Evolutionary conservation across 2,888 invertebrate genomes (phyloP).

Genomic region (Sinhomidia bicolor): DNA sequence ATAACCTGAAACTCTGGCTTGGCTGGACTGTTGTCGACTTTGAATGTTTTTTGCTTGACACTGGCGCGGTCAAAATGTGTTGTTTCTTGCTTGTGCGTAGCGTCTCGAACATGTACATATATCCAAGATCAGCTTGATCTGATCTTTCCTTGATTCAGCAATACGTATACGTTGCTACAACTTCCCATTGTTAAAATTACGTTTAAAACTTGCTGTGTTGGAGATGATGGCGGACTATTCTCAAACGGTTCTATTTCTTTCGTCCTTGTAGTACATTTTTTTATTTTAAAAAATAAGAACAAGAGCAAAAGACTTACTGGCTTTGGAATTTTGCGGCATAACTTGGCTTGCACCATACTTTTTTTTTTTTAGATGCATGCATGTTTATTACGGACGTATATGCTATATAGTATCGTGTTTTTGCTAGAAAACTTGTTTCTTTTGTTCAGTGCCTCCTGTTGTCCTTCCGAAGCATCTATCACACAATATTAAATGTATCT

Average conservation of each 20-base stretch:
- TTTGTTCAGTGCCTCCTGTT: neutral
- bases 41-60: constrained; percentile 11
- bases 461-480: neutral
- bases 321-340: neutral
- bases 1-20: neutral
- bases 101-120: too few relatives aligned
- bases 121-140: constrained; percentile 17
- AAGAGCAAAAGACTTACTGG: neutral
- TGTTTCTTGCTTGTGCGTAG: neutral
- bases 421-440: neutral
- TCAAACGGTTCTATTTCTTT: neutral
- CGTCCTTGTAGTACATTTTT: neutral
- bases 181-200: neutral
- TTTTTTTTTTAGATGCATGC: too few relatives aligned
- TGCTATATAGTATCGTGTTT: neutral
- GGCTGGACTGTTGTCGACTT: constrained; percentile 34
- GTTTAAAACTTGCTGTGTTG: constrained; percentile 1
- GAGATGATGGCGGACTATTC: neutral
- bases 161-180: constrained; percentile 1
- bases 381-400: neutral
- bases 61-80: neutral
- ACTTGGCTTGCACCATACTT: neutral
- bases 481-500: too few relatives aligned
- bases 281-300: neutral
- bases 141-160: constrained; percentile 43